Percentiles rank a stretch among this genome's conserved stretches.
Evolutionary conservation across 2,797 vertebrate species (phyloP).

Genomic region (Notolepis coatsorum): DNA sequence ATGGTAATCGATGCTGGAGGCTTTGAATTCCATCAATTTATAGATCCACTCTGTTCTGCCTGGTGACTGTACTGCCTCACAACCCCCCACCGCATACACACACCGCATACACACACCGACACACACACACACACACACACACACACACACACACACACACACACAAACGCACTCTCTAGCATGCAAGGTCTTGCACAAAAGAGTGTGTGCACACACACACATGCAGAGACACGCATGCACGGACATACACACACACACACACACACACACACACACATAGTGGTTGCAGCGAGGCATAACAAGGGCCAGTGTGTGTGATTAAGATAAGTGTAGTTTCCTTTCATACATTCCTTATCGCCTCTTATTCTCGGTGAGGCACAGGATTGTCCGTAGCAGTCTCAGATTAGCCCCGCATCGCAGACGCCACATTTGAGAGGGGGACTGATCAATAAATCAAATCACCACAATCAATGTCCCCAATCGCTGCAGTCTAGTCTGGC

Average conservation of each 20-base stretch:
- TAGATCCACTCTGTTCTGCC: slow-evolving; percentile 99
- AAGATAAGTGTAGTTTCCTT: slow-evolving; percentile 95
- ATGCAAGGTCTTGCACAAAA: slow-evolving; percentile 59
- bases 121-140: slow-evolving; percentile 40
- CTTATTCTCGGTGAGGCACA: slow-evolving; percentile 86
- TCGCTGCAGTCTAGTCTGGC: slow-evolving; percentile 96
- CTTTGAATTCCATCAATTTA: slow-evolving; percentile 99
- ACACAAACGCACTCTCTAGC: slow-evolving; percentile 34
- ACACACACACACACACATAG: slow-evolving; percentile 26
- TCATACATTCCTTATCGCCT: slow-evolving; percentile 92
- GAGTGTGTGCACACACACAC: slow-evolving; percentile 45
- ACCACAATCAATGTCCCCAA: slow-evolving; percentile 95
- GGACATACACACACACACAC: slow-evolving; percentile 26
- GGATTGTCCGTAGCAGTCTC: slow-evolving; percentile 91
- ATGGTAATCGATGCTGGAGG: slow-evolving; percentile 99
- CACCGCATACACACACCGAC: slow-evolving; percentile 45
- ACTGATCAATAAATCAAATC: slow-evolving; percentile 99
- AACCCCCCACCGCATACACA: slow-evolving; percentile 72
- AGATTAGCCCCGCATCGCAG: slow-evolving; percentile 94
- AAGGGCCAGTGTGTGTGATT: slow-evolving; percentile 86
- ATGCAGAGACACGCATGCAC: no score
- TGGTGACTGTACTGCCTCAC: slow-evolving; percentile 91
- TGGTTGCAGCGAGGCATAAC: slow-evolving; percentile 68
- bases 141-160: slow-evolving; percentile 40
- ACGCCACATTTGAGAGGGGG: slow-evolving; percentile 90